Conservation (phyloP, 2,888 invertebrate species). For the Protonemura montana region DNA sequence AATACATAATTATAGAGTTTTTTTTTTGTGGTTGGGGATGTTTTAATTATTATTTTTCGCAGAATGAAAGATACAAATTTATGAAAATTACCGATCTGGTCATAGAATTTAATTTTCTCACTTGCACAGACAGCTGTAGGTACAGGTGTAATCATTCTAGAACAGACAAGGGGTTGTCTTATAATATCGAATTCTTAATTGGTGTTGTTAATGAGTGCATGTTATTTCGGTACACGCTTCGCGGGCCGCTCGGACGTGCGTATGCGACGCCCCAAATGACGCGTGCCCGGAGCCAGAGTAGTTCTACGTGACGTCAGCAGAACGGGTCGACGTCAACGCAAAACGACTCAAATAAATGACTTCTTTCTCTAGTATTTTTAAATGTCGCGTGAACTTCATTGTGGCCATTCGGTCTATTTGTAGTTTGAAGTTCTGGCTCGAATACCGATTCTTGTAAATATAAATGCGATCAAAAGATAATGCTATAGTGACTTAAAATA, state of each 20-base stretch:
- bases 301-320: neutral
- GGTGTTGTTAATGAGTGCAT: conserved; percentile 4
- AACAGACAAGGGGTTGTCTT: neutral
- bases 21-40: too few relatives aligned
- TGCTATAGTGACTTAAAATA: neutral
- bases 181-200: neutral
- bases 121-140: too few relatives aligned
- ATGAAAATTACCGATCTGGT: too few relatives aligned
- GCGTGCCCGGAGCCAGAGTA: too few relatives aligned
- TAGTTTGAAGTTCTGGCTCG: neutral
- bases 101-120: too few relatives aligned
- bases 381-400: conserved; percentile 5
- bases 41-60: too few relatives aligned
- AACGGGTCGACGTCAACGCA: neutral
- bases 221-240: neutral
- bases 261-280: neutral
- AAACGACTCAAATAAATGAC: neutral
- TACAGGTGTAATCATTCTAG: too few relatives aligned
- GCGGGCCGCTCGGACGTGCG: neutral
- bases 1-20: too few relatives aligned
- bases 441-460: neutral
- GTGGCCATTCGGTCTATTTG: neutral
- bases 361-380: conserved; percentile 12
- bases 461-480: neutral
- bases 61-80: too few relatives aligned